Percentiles rank a stretch among this genome's conserved stretches.
Evolutionary conservation across 2,797 vertebrate species (phyloP).

Genomic region (Erethizon dorsatum): DNA sequence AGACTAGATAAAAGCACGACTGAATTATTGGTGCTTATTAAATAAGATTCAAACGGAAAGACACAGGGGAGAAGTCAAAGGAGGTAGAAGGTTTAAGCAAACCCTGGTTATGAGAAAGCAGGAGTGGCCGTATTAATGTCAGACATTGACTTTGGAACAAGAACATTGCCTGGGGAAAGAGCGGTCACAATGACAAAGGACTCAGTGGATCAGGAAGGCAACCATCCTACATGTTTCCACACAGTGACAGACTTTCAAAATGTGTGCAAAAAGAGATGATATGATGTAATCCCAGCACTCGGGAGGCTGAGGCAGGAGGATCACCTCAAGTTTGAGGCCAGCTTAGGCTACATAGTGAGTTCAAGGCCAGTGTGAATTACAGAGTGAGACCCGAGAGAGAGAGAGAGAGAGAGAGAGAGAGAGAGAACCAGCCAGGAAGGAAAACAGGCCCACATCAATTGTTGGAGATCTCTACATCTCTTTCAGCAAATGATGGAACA

Average conservation of each 20-base stretch:
- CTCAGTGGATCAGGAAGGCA: background rate
- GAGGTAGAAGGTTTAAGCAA: background rate
- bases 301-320: background rate
- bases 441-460: background rate
- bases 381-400: background rate
- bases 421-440: background rate
- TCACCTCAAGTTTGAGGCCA: background rate
- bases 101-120: background rate
- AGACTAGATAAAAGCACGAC: background rate
- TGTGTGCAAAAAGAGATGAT: background rate
- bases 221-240: background rate
- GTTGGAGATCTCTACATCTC: background rate
- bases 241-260: background rate
- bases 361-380: background rate
- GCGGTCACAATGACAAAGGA: too few species aligned
- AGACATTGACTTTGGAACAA: background rate
- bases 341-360: too few species aligned
- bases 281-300: background rate
- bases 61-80: background rate
- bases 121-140: rapidly evolving
- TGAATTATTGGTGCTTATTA: background rate
- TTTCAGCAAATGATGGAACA: background rate
- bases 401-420: too few species aligned
- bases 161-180: background rate
- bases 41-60: background rate